Evolutionary conservation across 2,888 invertebrate genomes (phyloP), one percentile per base, ranked within the genome.

Genomic region (Carpatolechia fugitivella): DNA sequence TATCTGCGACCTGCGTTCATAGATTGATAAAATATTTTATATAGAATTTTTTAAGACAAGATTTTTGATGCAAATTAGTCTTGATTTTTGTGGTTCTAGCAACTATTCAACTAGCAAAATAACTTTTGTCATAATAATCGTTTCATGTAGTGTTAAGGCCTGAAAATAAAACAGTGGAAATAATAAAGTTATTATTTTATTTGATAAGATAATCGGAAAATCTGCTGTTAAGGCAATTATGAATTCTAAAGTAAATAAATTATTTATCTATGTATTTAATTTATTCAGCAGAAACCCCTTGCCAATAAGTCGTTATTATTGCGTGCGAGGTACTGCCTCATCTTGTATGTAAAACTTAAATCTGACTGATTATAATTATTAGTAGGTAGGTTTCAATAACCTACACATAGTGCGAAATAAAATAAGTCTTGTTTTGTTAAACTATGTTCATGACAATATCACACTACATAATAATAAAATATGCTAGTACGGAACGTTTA

Each of bases 131-230:
- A n/a, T n/a, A n/a, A n/a, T n/a, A n/a, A n/a, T n/a, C n/a, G n/a
- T n/a, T n/a, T n/a, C n/a, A n/a, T n/a, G n/a, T n/a, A n/a, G n/a
- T n/a, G n/a, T n/a, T n/a, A n/a, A n/a, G n/a, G n/a, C n/a, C n/a
- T n/a, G n/a, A 40, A 57, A 57, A 54, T 20, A 18, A 13, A 48
- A 11, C n/a, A 24, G 10, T 44, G n/a, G n/a, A n/a, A 18, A 62
- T 76, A 78, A 77, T 80, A 84, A 82, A 85, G 82, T 82, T 82
- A 82, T 81, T 82, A 81, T 82, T 83, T 85, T 85, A 85, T 85
- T 87, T 78, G 79, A 85, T 85, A 86, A 84, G 83, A 85, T 81
- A 82, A 85, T 82, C 81, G 85, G 81, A 86, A 85, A 78, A 78
- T 83, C 76, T 82, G 81, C 76, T 80, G 78, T 82, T 84, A 84